Evolutionary conservation across 2,888 invertebrate species (phyloP).

Genomic region (Cosmopolites sordidus): DNA sequence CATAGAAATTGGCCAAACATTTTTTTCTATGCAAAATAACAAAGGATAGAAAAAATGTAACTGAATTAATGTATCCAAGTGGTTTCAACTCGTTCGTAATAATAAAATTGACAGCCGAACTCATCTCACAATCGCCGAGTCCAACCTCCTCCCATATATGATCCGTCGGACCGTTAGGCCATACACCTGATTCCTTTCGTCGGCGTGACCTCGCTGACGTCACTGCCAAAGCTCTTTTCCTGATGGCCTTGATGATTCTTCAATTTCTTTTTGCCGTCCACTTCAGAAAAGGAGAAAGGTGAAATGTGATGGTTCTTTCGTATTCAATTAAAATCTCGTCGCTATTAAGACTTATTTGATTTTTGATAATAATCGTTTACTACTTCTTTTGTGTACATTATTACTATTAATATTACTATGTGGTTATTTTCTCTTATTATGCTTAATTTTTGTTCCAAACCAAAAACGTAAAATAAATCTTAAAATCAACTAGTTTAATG

Average conservation of each 20-base stretch:
- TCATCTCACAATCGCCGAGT: slow-evolving; percentile 24
- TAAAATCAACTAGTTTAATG: no score
- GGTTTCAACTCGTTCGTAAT: slow-evolving; percentile 9
- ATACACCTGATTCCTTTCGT: slow-evolving; percentile 21
- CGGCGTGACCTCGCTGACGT: slow-evolving; percentile 24
- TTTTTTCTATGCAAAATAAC: no score
- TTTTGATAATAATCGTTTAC: no score
- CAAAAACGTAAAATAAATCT: no score
- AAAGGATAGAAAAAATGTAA: no score
- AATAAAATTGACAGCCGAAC: slow-evolving; percentile 25
- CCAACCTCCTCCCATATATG: slow-evolving; percentile 36
- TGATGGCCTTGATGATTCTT: slow-evolving; percentile 18
- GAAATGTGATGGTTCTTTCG: not conserved
- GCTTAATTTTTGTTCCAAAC: no score
- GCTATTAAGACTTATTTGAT: not conserved
- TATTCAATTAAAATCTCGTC: not conserved
- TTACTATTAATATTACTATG: no score
- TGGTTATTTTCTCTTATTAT: no score
- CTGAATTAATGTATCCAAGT: not conserved
- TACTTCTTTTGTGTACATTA: no score
- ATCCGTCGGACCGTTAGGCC: slow-evolving; percentile 31
- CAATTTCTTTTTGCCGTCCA: not conserved
- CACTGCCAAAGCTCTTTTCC: slow-evolving; percentile 19
- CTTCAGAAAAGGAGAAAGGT: slow-evolving; percentile 1
- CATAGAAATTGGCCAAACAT: no score